Base-by-base conservation (phyloP, 2,797 vertebrate genomes). In the Alosa sapidissima region DNA sequence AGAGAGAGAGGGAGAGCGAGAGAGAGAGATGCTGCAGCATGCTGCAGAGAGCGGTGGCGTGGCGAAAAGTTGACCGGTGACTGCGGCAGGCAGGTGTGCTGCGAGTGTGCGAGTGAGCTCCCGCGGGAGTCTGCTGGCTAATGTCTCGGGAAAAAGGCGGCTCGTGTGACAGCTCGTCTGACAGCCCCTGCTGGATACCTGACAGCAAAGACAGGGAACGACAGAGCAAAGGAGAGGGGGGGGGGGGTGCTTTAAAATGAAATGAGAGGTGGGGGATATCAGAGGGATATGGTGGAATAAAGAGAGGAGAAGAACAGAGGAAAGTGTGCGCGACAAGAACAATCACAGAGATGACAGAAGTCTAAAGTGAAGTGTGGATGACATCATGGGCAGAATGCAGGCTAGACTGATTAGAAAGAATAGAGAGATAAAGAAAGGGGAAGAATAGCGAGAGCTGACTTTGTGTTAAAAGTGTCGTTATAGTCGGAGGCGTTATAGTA, bases 61-160 rank as follows among this genome's bases (percentile, higher is more conserved):
- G 91, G 89, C 91, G 88, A 91, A 90, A 95, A 95, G 95, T 94
- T 95, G 94, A 94, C 93, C 91, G 48, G 92, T 90, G 91, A 90
- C 93, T 95, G 94, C 93, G 92, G 94, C 95, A 95, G 94, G 54
- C 54, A 55, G 19, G 54, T 55, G 51, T 52, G 51, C 13, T 41
- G 41, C 41, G 41, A 41, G 94, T 95, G 90, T 84, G 81, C 14
- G 89, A 89, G 75, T 84, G 83, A 83, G 82, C 87, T 89, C 89
- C 89, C 87, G 51, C 10, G 84, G 89, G 90, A 13, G 85, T 91
- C 89, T 91, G 89, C 89, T 91, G 89, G 86, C 81, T 81, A 85
- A 90, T 91, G 92, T 87, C 65, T 87, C 83, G 88, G 81, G 41
- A 41, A 86, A 87, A 82, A 87, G 84, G 85, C 82, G 47, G 83